Evolutionary conservation across 2,888 invertebrate genomes (phyloP).

Genomic region (Callinectes sapidus): DNA sequence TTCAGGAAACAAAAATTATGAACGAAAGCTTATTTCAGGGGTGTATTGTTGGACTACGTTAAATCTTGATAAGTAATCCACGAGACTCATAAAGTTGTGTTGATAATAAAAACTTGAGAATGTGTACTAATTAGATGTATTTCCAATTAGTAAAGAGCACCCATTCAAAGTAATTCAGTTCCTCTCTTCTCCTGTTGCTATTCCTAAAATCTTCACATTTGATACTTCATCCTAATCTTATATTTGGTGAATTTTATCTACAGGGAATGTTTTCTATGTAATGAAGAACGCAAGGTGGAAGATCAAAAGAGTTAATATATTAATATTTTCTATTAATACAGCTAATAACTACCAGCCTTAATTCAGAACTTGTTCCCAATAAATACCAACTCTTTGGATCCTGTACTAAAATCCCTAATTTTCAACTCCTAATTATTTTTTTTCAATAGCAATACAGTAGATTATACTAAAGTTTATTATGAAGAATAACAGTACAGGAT

Average conservation of each 20-base stretch:
- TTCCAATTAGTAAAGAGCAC: slow-evolving; percentile 10
- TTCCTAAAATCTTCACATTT: slow-evolving; percentile 15
- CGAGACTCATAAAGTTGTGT: neutral
- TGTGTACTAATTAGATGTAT: slow-evolving; percentile 20
- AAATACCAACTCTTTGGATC: neutral
- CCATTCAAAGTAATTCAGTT: neutral
- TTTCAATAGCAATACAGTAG: slow-evolving; percentile 16
- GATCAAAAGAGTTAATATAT: slow-evolving; percentile 5
- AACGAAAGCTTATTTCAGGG: neutral
- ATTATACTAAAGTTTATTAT: slow-evolving; percentile 26
- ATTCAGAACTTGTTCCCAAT: slow-evolving; percentile 14
- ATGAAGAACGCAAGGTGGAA: neutral
- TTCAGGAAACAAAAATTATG: neutral
- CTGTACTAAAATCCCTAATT: neutral
- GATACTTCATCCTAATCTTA: neutral
- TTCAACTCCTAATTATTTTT: neutral
- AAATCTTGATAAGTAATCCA: neutral
- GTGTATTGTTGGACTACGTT: neutral
- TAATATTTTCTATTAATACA: slow-evolving; percentile 6
- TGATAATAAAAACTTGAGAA: slow-evolving; percentile 25
- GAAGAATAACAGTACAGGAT: neutral
- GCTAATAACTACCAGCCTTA: neutral
- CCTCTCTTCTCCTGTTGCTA: neutral
- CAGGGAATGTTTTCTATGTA: neutral
- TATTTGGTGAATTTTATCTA: neutral